These are phyloP conservation scores for Mixornis gularis DNA, from an alignment of 2,113 vertebrate genomes.

Conservation along the genomic window DNA sequence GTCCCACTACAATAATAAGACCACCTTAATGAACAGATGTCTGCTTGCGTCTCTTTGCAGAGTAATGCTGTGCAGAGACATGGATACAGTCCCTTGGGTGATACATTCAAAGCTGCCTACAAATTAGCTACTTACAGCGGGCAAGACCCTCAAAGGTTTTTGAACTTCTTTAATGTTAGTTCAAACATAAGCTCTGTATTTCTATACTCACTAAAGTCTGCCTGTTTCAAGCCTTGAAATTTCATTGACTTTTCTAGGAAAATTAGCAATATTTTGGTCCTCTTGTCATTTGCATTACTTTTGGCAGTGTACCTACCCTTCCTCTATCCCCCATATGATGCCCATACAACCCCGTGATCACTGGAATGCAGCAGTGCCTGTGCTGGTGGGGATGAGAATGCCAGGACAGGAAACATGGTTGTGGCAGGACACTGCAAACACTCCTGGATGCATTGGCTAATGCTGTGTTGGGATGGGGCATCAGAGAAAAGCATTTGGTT, in stretches of 20 bases:
- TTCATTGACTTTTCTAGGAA: not conserved
- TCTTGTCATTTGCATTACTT: not conserved
- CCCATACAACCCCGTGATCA: fast-evolving
- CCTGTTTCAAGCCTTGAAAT: not conserved
- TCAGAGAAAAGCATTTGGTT: not conserved
- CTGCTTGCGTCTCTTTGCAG: not conserved
- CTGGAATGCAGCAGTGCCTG: fast-evolving
- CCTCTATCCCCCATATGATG: fast-evolving
- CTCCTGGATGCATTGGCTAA: not conserved
- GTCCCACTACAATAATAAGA: not conserved
- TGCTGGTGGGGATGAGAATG: not conserved
- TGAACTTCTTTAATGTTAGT: not conserved
- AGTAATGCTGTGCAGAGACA: not conserved
- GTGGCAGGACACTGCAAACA: not conserved
- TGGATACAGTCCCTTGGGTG: not conserved
- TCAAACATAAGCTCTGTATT: not conserved
- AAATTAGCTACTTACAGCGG: not conserved
- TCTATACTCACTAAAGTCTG: not conserved
- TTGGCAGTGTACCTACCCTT: not conserved
- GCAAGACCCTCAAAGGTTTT: not conserved
- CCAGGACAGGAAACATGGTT: not conserved
- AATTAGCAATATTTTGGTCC: not conserved
- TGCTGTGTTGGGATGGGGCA: not conserved
- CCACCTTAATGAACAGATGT: not conserved
- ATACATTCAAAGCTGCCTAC: not conserved